Percentiles rank a stretch among this genome's conserved stretches.
Evolutionary conservation across 2,888 invertebrate species (phyloP).

Genomic region (Hipparchia sbordonii): DNA sequence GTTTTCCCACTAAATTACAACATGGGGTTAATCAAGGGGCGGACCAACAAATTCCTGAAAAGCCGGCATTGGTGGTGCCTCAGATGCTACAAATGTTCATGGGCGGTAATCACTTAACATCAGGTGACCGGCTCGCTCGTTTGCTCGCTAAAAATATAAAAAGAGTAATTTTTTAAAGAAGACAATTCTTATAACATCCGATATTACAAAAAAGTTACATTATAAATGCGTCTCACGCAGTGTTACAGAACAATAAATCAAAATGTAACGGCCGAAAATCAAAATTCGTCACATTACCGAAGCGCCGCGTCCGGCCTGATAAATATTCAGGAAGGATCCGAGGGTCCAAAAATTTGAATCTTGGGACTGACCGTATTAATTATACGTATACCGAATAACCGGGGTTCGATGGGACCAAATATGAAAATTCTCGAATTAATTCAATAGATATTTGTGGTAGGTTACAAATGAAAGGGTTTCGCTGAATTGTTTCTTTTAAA

Average conservation of each 20-base stretch:
- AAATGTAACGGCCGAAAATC: conserved; percentile 33
- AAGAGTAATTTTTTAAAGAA: no score
- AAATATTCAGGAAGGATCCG: conserved; percentile 47
- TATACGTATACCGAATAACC: conserved; percentile 35
- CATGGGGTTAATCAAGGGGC: no score
- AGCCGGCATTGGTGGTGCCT: no score
- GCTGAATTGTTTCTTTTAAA: conserved; percentile 8
- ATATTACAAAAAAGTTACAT: neutral
- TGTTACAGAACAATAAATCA: conserved; percentile 33
- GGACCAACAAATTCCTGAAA: no score
- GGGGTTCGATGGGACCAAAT: conserved; percentile 29
- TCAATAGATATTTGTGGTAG: conserved; percentile 24
- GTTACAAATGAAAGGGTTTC: conserved; percentile 7
- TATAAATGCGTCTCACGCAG: neutral
- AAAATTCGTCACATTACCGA: conserved; percentile 44
- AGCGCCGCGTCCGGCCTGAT: conserved; percentile 41
- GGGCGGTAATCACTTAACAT: no score
- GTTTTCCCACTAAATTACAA: no score
- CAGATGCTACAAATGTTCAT: no score
- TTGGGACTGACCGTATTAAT: conserved; percentile 38
- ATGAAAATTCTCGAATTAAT: conserved; percentile 36
- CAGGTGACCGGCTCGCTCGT: no score
- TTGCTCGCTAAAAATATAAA: no score
- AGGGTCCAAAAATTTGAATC: conserved; percentile 35
- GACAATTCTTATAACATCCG: neutral